Base-by-base conservation (phyloP, 2,888 invertebrate genomes). In the Dynastes tityus region DNA sequence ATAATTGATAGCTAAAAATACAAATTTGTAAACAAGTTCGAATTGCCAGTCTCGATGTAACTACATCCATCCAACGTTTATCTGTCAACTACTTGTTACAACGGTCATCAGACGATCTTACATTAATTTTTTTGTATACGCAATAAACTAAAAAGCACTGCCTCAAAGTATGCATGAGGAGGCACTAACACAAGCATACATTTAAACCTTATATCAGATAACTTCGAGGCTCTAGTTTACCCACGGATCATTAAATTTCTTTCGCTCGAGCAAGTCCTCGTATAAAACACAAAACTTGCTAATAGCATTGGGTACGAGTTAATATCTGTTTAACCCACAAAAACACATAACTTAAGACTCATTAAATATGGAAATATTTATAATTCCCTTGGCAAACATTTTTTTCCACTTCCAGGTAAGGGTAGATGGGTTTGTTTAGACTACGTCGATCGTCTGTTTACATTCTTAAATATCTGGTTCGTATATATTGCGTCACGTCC, bases 361-460 rank as follows among this genome's bases (percentile, higher is more conserved):
- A 80, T 81, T 81, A 80, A 79, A 77, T 80, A 81, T 80, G 81
- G 78, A 79, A 81, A 81, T 80, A 76, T 80, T 79, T 79, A 78
- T 79, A 76, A 76, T 79, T 78, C 79, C 77, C 65, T 76, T 40
- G 75, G 76, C 73, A 80, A 80, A 73, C 70, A 79, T 76, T 77
- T 80, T 79, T 79, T 80, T 67, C 45, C 74, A 73, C 78, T 77
- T 80, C 78, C 81, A 80, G 77, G 81, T 80, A 80, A 73, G 79
- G 80, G 80, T 74, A 76, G 70, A 70, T 73, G 67, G 76, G 79
- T 79, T 78, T 81, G 82, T 82, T 82, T 82, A 81, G 81, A 80
- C 82, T 81, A 81, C 81, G 82, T 73, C 82, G 81, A 76, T 78
- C 79, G 73, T 81, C 79, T 82, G 81, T 82, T 82, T 82, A 79